These are phyloP conservation scores for Monochamus saltuarius DNA, from an alignment of 1,140 invertebrate species.

Conservation along the genomic window DNA sequence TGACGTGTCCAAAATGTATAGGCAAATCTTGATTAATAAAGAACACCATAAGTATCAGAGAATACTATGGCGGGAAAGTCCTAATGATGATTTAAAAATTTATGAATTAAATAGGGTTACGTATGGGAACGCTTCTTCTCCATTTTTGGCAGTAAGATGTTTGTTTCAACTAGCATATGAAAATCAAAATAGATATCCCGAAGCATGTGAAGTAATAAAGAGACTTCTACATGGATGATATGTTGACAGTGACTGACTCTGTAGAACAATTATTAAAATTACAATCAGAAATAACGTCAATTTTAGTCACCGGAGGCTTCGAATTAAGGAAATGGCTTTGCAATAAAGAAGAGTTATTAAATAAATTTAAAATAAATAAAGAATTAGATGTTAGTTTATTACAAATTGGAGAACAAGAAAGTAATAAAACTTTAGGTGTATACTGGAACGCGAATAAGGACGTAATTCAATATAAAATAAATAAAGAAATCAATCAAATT, in stretches of 20 bases:
- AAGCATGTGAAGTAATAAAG: not conserved
- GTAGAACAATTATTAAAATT: conserved; percentile 23
- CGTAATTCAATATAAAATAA: conserved; percentile 9
- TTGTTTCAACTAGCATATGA: conserved; percentile 28
- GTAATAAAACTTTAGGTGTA: conserved; percentile 15
- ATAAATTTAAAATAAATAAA: conserved; percentile 16
- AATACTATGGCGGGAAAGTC: no score
- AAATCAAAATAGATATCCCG: conserved; percentile 11
- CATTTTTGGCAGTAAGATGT: conserved; percentile 36
- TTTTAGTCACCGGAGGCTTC: conserved; percentile 30
- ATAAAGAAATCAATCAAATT: conserved; percentile 3
- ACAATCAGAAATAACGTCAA: conserved; percentile 15
- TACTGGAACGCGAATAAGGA: conserved; percentile 8
- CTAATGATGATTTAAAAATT: conserved; percentile 40
- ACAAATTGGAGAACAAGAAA: conserved; percentile 11
- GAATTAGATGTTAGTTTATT: conserved; percentile 1
- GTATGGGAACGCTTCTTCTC: conserved; percentile 38
- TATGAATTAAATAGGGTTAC: conserved; percentile 40
- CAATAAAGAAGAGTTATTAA: conserved; percentile 25
- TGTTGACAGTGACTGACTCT: conserved; percentile 27
- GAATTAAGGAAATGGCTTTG: conserved; percentile 50
- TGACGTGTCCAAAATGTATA: conserved; percentile 47
- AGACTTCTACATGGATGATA: conserved; percentile 34
- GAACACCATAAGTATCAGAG: no score
- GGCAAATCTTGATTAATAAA: no score